Evolutionary conservation across 2,797 vertebrate genomes (phyloP), one percentile per base, ranked within the genome.

Genomic region (Acanthurus leucopareius): DNA sequence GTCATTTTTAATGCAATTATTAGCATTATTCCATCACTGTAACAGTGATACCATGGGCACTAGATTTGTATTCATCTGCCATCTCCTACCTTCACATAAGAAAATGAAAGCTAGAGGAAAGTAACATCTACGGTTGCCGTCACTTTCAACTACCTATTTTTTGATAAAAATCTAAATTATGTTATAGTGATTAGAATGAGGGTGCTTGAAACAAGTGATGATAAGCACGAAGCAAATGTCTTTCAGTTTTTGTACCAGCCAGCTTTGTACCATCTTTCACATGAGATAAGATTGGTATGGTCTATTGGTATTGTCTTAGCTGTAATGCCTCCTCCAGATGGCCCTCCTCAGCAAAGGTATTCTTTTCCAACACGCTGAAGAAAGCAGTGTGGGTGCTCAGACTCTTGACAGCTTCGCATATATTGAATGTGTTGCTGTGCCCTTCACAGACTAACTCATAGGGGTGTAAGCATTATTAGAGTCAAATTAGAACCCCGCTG

Each of bases 381-480:
- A 76, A 83, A 85, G 40, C 69, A 60, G 32, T 70, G 89, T 68
- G 84, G 69, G 71, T 77, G 77, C 79, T 86, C 52, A 72, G 79
- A 87, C 72, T 86, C 79, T 61, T 75, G 79, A 85, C 80, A 82
- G 65, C 81, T 75, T 66, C 28, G 51, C 75, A 79, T 72, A 79
- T 85, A 88, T 88, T 70, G 48, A 81, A 61, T 71, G 62, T 77
- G 71, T 77, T 72, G 74, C 79, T 58, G 71, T 2, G 75, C 84
- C 92, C 90, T 92, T 94, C 90, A 93, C 88, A 89, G 85, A 87
- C 85, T 92, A 87, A 91, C 87, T 94, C 89, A 90, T 71, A 77
- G 78, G 80, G 76, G 73, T 86, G 82, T 80, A 83, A 83, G 76
- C 78, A 14, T 81, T 89, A 92, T 88, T 82, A 79, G 69, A 90